phyloP scores from a whole-genome alignment of 2,797 vertebrate genomes.

The Pseudotriccus pelzelni region DNA sequence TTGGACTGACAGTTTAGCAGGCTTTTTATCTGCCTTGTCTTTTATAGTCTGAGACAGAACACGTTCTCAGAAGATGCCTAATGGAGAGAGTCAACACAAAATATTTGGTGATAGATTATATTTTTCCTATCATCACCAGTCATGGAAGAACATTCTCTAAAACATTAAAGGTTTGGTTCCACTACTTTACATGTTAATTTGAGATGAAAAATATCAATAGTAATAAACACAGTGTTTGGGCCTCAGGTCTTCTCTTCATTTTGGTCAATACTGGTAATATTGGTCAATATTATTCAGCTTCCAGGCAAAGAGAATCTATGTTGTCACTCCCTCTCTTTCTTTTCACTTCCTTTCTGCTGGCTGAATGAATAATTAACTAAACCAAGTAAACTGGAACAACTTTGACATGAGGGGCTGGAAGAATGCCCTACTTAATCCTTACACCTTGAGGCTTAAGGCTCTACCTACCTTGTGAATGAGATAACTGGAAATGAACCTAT shows the following conservation, averaged over 20 bases:
- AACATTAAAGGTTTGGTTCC: background rate
- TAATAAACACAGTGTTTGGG: background rate
- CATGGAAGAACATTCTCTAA: background rate
- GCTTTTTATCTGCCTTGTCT: background rate
- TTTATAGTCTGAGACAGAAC: background rate
- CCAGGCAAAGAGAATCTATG: background rate
- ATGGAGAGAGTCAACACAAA: background rate
- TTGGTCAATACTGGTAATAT: background rate
- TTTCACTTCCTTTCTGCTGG: background rate
- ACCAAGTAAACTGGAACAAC: background rate
- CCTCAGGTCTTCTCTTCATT: background rate
- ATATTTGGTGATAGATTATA: background rate
- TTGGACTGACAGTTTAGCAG: accelerated
- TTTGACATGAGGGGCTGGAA: background rate
- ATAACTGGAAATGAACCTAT: background rate
- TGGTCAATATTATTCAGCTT: background rate
- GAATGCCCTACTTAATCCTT: background rate
- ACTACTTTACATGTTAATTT: background rate
- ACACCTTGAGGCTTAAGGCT: background rate
- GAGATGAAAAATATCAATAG: background rate
- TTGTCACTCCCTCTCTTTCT: background rate
- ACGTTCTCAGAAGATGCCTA: background rate
- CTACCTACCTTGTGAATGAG: background rate
- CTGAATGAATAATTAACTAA: background rate
- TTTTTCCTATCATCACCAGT: background rate